phyloP scores from a whole-genome alignment of 2,797 vertebrate species.

The Tenualosa thibaudeaui region DNA sequence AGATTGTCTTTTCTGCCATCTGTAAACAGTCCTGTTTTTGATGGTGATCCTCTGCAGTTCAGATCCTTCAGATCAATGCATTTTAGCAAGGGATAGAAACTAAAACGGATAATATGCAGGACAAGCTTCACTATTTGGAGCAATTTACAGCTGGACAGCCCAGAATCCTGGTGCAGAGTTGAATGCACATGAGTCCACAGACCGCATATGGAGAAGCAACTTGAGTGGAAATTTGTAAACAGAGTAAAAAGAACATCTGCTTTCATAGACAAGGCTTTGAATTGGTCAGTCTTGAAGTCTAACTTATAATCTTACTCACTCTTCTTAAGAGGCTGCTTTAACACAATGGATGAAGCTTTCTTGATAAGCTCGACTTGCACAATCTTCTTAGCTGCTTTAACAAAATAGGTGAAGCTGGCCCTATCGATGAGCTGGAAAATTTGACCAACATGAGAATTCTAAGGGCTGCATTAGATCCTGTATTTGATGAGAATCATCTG shows the following conservation, averaged over 20 bases:
- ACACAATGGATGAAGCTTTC: too few relatives aligned
- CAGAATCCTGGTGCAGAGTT: conserved; percentile 21
- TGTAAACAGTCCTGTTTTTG: neutral
- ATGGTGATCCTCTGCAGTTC: conserved; percentile 27
- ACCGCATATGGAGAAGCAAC: too few relatives aligned
- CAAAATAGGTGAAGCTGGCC: too few relatives aligned
- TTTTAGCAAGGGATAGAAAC: conserved; percentile 36
- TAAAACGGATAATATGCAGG: too few relatives aligned
- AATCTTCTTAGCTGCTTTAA: too few relatives aligned
- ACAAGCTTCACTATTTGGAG: conserved; percentile 32
- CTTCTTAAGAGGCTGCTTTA: too few relatives aligned
- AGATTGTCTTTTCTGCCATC: too few relatives aligned
- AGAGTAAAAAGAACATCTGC: neutral
- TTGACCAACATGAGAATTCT: too few relatives aligned
- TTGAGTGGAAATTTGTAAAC: neutral
- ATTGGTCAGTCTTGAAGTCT: neutral
- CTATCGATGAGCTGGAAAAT: too few relatives aligned
- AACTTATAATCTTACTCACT: neutral
- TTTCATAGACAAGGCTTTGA: neutral
- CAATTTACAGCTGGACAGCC: conserved; percentile 26
- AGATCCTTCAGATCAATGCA: conserved; percentile 9
- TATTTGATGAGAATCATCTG: neutral
- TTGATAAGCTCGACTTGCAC: too few relatives aligned
- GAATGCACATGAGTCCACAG: conserved; percentile 25
- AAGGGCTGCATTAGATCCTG: too few relatives aligned